Evolutionary conservation across 2,888 invertebrate genomes (phyloP).

Genomic region (Barypeithes pellucidus): DNA sequence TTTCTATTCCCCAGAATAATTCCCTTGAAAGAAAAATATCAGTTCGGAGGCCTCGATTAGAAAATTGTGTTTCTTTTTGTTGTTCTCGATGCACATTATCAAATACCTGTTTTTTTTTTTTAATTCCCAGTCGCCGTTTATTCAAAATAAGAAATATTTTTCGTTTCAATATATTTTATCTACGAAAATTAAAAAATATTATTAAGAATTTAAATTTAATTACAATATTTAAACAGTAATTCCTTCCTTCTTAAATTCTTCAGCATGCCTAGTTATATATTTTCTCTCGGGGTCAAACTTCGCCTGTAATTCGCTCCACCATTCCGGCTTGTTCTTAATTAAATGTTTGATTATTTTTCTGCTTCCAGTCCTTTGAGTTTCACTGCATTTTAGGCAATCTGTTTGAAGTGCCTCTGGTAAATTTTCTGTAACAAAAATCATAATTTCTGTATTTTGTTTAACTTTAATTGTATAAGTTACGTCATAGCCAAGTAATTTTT

Average conservation of each 20-base stretch:
- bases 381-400: constrained; percentile 79
- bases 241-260: constrained; percentile 72
- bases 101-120: too few species aligned
- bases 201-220: not conserved
- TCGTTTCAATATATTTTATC: not conserved
- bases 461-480: too few species aligned
- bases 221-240: constrained; percentile 46
- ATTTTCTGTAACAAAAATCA: constrained; percentile 70
- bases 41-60: too few species aligned
- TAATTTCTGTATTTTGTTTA: too few species aligned
- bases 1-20: too few species aligned
- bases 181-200: not conserved
- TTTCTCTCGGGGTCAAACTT: constrained; percentile 77
- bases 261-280: constrained; percentile 78
- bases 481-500: too few species aligned
- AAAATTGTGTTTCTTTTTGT: too few species aligned
- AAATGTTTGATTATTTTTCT: constrained; percentile 78
- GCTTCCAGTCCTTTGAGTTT: constrained; percentile 76
- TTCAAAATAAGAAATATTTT: too few species aligned
- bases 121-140: too few species aligned
- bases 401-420: constrained; percentile 81
- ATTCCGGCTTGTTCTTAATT: constrained; percentile 76
- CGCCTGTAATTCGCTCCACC: constrained; percentile 77
- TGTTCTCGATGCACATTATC: too few species aligned
- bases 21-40: too few species aligned